Conservation (phyloP, 2,888 invertebrate genomes). For the Dynastes tityus region DNA sequence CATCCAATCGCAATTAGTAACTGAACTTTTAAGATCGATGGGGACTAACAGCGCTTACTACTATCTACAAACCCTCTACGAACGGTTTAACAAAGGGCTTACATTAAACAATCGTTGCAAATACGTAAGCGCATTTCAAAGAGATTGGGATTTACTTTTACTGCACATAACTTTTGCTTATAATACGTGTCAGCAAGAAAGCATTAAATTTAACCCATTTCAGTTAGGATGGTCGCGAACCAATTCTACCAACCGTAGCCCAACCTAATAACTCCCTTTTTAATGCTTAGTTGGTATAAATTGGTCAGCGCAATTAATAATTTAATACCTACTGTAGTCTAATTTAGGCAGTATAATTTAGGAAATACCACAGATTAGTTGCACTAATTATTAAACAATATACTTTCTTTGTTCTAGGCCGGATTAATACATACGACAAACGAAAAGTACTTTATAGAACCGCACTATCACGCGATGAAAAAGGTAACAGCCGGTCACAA, state of each 20-base stretch:
- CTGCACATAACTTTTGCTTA: neutral
- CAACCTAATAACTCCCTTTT: too few species aligned
- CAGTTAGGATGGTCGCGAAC: constrained; percentile 31
- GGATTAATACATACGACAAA: constrained; percentile 79
- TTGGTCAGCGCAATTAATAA: too few species aligned
- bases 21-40: constrained; percentile 23
- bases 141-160: neutral
- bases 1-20: constrained; percentile 22
- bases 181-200: neutral
- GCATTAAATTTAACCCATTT: constrained; percentile 1
- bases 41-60: neutral
- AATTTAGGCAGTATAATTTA: too few species aligned
- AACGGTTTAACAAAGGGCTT: neutral
- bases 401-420: constrained; percentile 72
- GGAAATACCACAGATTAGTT: too few species aligned
- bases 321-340: too few species aligned
- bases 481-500: constrained; percentile 73
- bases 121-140: neutral
- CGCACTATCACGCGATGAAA: constrained; percentile 72
- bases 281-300: too few species aligned
- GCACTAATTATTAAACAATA: neutral
- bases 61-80: neutral
- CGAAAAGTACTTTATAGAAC: constrained; percentile 83
- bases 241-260: constrained; percentile 10
- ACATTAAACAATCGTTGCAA: neutral